Percentiles rank a stretch among this genome's conserved stretches.
Evolutionary conservation across 2,888 invertebrate genomes (phyloP).

Genomic region (Meteorus cinctellus): DNA sequence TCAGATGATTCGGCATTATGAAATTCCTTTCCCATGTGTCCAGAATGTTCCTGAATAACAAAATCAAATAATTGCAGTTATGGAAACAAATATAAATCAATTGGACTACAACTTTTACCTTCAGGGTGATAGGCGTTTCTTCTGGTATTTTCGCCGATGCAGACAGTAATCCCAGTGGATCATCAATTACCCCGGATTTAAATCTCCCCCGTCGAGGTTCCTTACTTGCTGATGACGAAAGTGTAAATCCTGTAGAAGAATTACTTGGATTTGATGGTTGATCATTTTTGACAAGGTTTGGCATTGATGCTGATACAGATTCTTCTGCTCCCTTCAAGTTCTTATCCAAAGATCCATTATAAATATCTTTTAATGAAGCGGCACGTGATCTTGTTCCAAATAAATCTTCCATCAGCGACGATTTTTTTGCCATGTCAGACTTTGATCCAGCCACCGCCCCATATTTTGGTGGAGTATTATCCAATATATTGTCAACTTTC

Average conservation of each 20-base stretch:
- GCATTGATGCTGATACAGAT: conserved; percentile 34
- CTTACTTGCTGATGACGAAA: conserved; percentile 52
- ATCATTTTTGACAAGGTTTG: conserved; percentile 47
- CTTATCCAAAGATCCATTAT: conserved; percentile 39
- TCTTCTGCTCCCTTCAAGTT: conserved; percentile 45
- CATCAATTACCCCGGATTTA: conserved; percentile 57
- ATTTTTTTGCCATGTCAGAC: conserved; percentile 56
- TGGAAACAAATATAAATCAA: background rate
- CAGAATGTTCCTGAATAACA: conserved; percentile 5
- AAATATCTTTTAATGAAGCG: conserved; percentile 39
- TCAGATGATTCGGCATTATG: conserved; percentile 43
- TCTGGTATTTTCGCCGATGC: conserved; percentile 29
- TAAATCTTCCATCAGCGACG: conserved; percentile 62
- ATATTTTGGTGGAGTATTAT: conserved; percentile 46
- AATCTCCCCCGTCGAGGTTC: conserved; percentile 63
- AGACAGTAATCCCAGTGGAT: conserved; percentile 65
- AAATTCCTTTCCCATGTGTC: background rate
- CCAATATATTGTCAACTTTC: conserved; percentile 30
- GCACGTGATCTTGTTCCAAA: conserved; percentile 57
- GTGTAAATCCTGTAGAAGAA: conserved; percentile 49
- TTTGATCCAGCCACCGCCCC: conserved; percentile 47
- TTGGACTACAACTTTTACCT: background rate
- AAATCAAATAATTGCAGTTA: background rate
- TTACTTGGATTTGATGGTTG: conserved; percentile 46
- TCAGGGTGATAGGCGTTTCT: conserved; percentile 17